A percentile compares a stretch with the other conserved stretches of the same genome.
Evolutionary conservation across 2,113 vertebrate genomes (phyloP).

Genomic region (Pachycephala philippinensis): DNA sequence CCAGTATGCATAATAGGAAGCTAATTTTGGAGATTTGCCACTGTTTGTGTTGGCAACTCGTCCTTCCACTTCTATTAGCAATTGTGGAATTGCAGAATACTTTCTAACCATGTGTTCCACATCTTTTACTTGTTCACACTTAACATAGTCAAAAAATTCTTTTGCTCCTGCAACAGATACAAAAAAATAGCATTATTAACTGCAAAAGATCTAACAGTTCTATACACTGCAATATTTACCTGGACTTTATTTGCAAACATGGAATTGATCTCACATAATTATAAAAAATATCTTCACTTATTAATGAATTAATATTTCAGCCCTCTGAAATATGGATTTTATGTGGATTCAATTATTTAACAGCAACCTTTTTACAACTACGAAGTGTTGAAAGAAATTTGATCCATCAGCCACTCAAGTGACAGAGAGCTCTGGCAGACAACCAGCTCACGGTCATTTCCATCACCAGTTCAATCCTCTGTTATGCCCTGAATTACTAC

Average conservation of each 20-base stretch:
- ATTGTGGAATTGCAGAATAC: constrained; percentile 80
- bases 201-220: background rate
- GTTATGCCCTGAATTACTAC: background rate
- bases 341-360: background rate
- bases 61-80: constrained; percentile 85
- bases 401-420: background rate
- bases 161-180: constrained; percentile 75
- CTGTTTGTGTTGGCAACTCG: constrained; percentile 80
- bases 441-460: background rate
- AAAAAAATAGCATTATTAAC: background rate
- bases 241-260: background rate
- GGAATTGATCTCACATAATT: background rate
- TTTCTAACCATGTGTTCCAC: constrained; percentile 75
- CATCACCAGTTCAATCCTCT: background rate
- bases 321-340: background rate
- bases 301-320: background rate
- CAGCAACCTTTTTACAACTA: background rate
- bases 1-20: constrained; percentile 85
- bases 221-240: background rate
- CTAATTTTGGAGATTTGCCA: constrained; percentile 80
- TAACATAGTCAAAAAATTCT: constrained; percentile 85
- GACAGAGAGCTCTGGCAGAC: background rate
- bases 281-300: background rate
- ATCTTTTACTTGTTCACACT: constrained; percentile 77
- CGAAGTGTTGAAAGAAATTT: background rate